Evolutionary conservation across 2,888 invertebrate species (phyloP), one percentile per base, ranked within the genome.

Genomic region (Hecatera dysodea): DNA sequence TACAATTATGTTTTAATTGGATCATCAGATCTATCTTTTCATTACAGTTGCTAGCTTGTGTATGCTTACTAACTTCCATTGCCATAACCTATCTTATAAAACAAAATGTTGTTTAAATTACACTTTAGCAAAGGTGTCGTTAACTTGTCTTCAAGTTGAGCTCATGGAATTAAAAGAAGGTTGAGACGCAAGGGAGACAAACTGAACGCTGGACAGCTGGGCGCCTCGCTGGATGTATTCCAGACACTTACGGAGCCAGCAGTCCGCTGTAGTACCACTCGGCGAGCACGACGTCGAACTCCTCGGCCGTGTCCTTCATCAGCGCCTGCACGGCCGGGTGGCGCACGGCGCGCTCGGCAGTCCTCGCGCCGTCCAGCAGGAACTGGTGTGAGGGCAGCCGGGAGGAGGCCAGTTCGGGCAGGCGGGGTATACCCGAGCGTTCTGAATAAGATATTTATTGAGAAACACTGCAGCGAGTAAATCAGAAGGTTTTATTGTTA

Each of bases 231-330:
- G 2, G 15, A 15, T 39, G 39, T 39, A 12, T 12, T 8, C 2
- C 17, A n/a, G 36, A 4, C 19, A 87, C 93, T 90, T 62, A 93
- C 93, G 93, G 93, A 5, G 93, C 91, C 19, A 93, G 71, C 11
- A 93, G 83, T 4, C 90, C 89, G 12, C 88, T 88, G 74, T 89
- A 89, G 74, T 86, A 91, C 93, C 93, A 93, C 55, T 93, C 91
- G 0, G 87, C 91, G 5, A 93, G 46, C 19, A 93, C 91, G 2
- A 84, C 79, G 55, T 93, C 92, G 64, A 90, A 92, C 8, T 71
- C 8, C 15, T 75, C 66, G 0, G 78, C 65, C 0, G 84, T 63
- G 60, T 92, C 87, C 19, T 72, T 71, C 52, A 93, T 85, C 70
- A 93, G 69, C 19, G 78, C 78, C 68, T 87, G 89, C 39, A 90